These are phyloP conservation scores for Cephus sareptanus DNA, from an alignment of 2,888 invertebrate species.

Conservation along the genomic window DNA sequence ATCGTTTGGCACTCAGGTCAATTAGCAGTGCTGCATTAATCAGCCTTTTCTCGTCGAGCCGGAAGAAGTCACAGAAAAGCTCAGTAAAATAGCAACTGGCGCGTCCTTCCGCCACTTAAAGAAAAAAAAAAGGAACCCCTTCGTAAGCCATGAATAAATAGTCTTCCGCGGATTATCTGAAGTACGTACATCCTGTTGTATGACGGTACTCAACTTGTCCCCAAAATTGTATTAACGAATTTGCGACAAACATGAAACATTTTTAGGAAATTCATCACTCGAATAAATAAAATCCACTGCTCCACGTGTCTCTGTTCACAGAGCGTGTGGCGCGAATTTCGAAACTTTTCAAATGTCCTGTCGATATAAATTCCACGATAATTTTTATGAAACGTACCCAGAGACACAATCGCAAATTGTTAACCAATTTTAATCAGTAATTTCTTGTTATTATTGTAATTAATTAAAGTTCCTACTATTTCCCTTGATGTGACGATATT, in stretches of 20 bases:
- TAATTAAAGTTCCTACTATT: background rate
- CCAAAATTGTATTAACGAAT: constrained; percentile 38
- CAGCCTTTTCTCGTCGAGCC: background rate
- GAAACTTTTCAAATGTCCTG: background rate
- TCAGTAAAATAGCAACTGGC: constrained; percentile 22
- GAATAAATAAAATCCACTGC: background rate
- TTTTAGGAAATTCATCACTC: constrained; percentile 25
- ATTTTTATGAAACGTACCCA: no score
- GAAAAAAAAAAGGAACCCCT: constrained; percentile 19
- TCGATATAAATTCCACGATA: background rate
- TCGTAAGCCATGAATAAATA: constrained; percentile 42
- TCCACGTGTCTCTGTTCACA: background rate
- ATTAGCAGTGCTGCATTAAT: background rate
- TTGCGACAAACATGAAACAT: constrained; percentile 39
- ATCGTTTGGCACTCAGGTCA: background rate
- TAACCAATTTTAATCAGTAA: background rate
- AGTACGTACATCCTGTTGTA: constrained; percentile 25
- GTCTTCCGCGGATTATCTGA: constrained; percentile 40
- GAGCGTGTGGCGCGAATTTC: background rate
- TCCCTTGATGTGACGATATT: background rate
- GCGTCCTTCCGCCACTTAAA: constrained; percentile 39
- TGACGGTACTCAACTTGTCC: background rate
- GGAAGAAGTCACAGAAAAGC: constrained; percentile 30
- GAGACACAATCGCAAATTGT: background rate
- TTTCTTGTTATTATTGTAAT: background rate